Conservation (phyloP, 2,888 invertebrate species). For the Tetragnatha montana region DNA sequence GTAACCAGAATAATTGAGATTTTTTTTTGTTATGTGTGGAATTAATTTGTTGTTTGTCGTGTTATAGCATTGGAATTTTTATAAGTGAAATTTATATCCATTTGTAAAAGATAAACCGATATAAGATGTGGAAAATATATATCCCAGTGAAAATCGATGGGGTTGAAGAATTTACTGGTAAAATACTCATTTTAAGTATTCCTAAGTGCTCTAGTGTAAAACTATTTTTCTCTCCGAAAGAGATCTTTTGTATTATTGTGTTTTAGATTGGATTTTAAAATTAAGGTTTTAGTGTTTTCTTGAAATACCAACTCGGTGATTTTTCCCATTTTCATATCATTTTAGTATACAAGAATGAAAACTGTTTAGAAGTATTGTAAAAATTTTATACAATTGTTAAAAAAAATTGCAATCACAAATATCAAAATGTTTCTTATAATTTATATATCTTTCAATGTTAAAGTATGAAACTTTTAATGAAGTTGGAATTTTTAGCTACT, state of each 20-base stretch:
- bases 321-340: too few relatives aligned
- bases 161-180: neutral
- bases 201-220: neutral
- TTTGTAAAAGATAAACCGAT: neutral
- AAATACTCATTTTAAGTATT: neutral
- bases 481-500: too few relatives aligned
- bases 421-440: too few relatives aligned
- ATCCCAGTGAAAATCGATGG: neutral
- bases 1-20: neutral
- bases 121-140: neutral
- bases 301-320: neutral
- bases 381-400: too few relatives aligned
- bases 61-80: neutral
- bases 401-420: too few relatives aligned
- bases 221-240: neutral
- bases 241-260: neutral
- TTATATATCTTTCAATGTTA: too few relatives aligned
- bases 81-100: neutral
- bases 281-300: neutral
- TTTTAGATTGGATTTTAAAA: neutral
- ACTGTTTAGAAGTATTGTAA: too few relatives aligned
- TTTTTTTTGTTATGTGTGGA: neutral
- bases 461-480: too few relatives aligned
- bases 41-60: neutral
- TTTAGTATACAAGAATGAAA: too few relatives aligned